These are phyloP conservation scores for Drosophila ananassae DNA, from an alignment of 1,140 invertebrate species.

Conservation along the genomic window DNA sequence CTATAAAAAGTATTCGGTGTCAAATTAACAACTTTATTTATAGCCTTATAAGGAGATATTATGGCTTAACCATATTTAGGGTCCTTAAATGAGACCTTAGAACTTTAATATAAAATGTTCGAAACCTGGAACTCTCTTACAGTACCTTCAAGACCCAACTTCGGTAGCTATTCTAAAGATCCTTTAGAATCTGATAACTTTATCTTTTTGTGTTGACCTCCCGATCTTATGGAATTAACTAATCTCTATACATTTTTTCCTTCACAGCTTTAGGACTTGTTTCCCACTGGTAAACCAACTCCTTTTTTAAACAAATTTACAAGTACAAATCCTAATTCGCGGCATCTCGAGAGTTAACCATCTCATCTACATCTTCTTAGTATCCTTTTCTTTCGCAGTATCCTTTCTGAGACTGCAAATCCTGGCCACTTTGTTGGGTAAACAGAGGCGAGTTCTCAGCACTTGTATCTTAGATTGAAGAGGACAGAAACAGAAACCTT, in stretches of 20 bases:
- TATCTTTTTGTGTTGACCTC: not conserved
- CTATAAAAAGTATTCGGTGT: conserved; percentile 2
- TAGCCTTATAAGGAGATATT: not conserved
- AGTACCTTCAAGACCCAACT: too few species aligned
- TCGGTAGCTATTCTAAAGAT: not conserved
- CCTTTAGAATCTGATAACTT: not conserved
- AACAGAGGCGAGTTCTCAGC: conserved; percentile 39
- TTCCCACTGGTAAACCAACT: conserved; percentile 8
- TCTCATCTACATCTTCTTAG: conserved; percentile 44
- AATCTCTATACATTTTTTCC: not conserved
- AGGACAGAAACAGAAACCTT: conserved; percentile 35
- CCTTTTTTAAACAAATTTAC: conserved; percentile 3
- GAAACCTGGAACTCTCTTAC: too few species aligned
- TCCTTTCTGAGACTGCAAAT: conserved; percentile 8
- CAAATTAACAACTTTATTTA: conserved; percentile 6
- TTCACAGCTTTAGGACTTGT: not conserved
- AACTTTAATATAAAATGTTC: too few species aligned
- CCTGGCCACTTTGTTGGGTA: conserved; percentile 44
- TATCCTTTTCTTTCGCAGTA: not conserved
- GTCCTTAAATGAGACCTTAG: too few species aligned
- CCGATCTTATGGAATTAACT: not conserved
- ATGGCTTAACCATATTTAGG: not conserved
- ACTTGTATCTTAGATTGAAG: conserved; percentile 48
- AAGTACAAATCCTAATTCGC: conserved; percentile 38
- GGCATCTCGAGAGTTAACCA: conserved; percentile 40